Evolutionary conservation across 2,888 invertebrate genomes (phyloP), one percentile per base, ranked within the genome.

Genomic region (Sthenelais limicola): DNA sequence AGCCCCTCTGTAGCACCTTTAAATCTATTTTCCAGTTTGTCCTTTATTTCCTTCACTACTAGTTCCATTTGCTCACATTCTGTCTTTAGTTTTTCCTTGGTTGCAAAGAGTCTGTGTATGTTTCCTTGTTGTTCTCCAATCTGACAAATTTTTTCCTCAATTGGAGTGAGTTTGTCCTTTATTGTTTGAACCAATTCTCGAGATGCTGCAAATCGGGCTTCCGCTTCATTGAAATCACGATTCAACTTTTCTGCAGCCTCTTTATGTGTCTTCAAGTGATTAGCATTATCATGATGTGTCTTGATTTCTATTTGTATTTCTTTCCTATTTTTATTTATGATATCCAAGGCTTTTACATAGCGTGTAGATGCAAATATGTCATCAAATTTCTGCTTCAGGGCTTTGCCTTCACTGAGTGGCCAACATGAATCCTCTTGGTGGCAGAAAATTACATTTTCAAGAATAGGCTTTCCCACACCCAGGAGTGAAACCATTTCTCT

Each of bases 341-440:
- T 78, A 71, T 97, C 95, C 80, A 97, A 91, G 74, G 95, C 95
- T 85, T 94, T 95, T 80, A 96, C 96, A 85, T 96, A 98, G 83
- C 93, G 93, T 0, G 93, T 93, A 0, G 97, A 94, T 82, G 97
- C 97, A 90, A 99, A 99, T 80, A 99, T 98, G 76, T 95, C 95
- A 91, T 99, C 99, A 90, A 99, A 98, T 80, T 94, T 93, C 79
- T 94, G 93, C 86, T 99, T 99, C 0, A 99, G 91, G 81, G 94
- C 93, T 86, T 95, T 95, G 0, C 94, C 94, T 87, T 97, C 96
- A 85, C 96, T 95, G 71, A 99, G 89, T 0, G 99, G 98, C 97
- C 99, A 99, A 84, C 93, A 93, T 0, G 97, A 93, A 79, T 99
- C 97, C 88, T 99, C 99, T 91, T 99, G 99, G 86, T 99, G 99